phyloP scores from a whole-genome alignment of 2,113 vertebrate species.

The Tichodroma muraria region DNA sequence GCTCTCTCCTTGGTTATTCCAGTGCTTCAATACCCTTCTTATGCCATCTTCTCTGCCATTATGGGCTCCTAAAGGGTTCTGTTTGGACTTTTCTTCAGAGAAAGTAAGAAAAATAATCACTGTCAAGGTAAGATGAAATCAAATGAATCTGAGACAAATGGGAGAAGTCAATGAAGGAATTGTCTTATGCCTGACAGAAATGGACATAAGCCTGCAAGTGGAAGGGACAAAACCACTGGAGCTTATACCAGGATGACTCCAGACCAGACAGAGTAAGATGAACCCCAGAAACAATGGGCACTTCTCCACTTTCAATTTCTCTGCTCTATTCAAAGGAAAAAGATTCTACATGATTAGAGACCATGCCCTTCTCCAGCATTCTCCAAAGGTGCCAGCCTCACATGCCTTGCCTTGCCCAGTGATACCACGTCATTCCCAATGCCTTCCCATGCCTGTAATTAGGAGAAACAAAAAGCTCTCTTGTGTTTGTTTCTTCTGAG shows the following conservation, averaged over 20 bases:
- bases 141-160: background rate
- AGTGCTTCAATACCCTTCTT: background rate
- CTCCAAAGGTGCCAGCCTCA: background rate
- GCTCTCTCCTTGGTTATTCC: background rate
- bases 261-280: background rate
- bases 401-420: background rate
- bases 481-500: slow-evolving; percentile 36
- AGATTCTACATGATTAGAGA: background rate
- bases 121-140: background rate
- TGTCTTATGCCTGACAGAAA: background rate
- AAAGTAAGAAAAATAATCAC: background rate
- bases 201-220: background rate
- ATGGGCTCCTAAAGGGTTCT: background rate
- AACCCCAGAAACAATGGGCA: background rate
- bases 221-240: background rate
- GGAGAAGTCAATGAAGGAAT: background rate
- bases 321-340: background rate
- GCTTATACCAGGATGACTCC: background rate
- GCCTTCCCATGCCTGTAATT: slow-evolving; percentile 10
- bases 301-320: background rate
- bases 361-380: background rate
- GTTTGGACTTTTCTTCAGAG: background rate
- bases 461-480: background rate
- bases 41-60: background rate
- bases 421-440: background rate